Base-by-base conservation (phyloP, 1,140 invertebrate species). In the Diabrotica virgifera region DNA sequence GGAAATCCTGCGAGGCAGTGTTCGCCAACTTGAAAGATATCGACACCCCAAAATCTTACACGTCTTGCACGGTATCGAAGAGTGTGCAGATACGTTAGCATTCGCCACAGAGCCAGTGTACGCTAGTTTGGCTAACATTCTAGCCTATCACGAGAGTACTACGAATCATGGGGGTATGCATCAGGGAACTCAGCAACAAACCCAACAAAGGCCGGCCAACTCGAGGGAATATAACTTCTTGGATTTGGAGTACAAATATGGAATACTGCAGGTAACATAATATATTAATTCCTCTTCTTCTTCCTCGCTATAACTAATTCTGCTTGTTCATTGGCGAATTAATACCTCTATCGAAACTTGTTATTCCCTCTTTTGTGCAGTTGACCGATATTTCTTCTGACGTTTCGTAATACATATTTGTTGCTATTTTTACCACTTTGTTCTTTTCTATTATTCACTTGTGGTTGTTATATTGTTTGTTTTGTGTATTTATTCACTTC, bases 161-260 rank as follows among this genome's bases (percentile, higher is more conserved):
- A 66, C 78, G 70, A 70, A 74, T 65, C 71, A 79, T 73, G 68
- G 75, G 76, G 76, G 75, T 0, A 76, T 76, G 0, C 75, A 78
- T 0, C 71, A 78, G 10, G 79, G 79, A 68, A 77, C 79, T 3
- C 79, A 79, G 69, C 76, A 77, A 9, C 72, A 78, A 63, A 79
- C 75, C 67, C 72, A 70, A 14, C 76, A 74, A 63, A 80, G 83
- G 11, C 85, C 88, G 9, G 81, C 85, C 0, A 85, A 85, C 72
- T 82, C 87, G n/a, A 87, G 85, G 64, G 91, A 95, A 73, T 94
- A 94, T 78, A 85, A 87, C 65, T 93, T 97, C 80, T 81, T 95
- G 59, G 94, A 96, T 77, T 88, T 96, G 72, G 95, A 97, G 81
- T 86, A 96, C 64, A 95, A 95, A 77, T 96, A 96, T 77, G 95